phyloP scores from a whole-genome alignment of 2,888 invertebrate genomes.

The Steromphala cineraria region DNA sequence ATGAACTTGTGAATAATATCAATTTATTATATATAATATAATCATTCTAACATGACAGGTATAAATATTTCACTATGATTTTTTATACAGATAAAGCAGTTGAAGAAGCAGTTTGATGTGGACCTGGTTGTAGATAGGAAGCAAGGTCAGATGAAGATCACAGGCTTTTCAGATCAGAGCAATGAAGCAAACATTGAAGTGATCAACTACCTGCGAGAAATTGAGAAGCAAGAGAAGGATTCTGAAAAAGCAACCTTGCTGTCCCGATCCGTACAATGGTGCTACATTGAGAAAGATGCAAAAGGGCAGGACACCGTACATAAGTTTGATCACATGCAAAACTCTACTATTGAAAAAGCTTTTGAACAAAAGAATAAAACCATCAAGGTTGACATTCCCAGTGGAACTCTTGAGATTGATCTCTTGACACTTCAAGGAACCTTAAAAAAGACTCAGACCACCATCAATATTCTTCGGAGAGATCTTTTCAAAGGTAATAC shows the following conservation, averaged over 20 bases:
- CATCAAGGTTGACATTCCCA: not conserved
- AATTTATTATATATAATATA: no score
- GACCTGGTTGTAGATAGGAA: not conserved
- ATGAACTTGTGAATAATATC: no score
- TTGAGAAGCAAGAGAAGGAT: not conserved
- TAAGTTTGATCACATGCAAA: not conserved
- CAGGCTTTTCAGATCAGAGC: not conserved
- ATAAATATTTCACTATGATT: not conserved
- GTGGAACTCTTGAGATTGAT: not conserved
- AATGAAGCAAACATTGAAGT: not conserved
- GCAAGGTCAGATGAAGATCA: not conserved
- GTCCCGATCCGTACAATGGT: not conserved
- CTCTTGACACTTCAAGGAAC: not conserved
- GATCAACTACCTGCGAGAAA: not conserved
- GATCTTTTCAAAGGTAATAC: not conserved
- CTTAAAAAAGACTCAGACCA: not conserved
- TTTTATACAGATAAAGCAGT: not conserved
- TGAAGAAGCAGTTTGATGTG: not conserved
- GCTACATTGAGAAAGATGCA: not conserved
- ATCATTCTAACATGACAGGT: no score
- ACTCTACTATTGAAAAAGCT: not conserved
- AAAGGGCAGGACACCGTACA: not conserved
- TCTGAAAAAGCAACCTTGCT: not conserved
- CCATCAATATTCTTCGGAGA: not conserved
- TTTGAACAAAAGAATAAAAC: not conserved